Evolutionary conservation across 1,140 invertebrate species (phyloP), one percentile per base, ranked within the genome.

Genomic region (Psilanteris sp.): DNA sequence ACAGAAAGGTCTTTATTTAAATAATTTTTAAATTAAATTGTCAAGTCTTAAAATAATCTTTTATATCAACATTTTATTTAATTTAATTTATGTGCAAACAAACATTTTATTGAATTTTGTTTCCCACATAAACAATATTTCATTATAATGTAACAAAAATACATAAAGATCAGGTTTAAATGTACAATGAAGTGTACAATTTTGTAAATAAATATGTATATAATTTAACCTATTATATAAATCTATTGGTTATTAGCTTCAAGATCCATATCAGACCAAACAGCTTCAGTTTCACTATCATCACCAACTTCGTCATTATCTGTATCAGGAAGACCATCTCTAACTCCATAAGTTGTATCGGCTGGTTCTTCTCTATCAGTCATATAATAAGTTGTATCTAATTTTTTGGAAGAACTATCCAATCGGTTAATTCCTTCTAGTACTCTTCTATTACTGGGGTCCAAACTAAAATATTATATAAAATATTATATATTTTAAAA

Each of bases 401-500:
- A 67, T 81, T 90, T 90, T 26, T 86, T 83, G 0, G 87, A 86
- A 9, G 91, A 88, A 76, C 90, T 91, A 79, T 93, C 93, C 10
- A 94, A 85, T 44, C 91, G 85, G 81, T 93, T 92, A 80, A 93
- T 90, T 7, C 92, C 93, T 79, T 94, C 92, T 18, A 90, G 81
- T n/a, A 92, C 93, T 81, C 90, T 88, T 24, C 90, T 88, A 81
- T 94, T 94, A 31, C 86, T 90, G 7, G 93, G 93, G 84, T 94
- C 93, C 54, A 94, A 84, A 75, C 93, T 93, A 8, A 41, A 39
- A 26, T 29, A n/a, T 9, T 6, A 20, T 6, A 5, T 29, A 15
- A 44, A 13, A 10, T n/a, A n/a, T n/a, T n/a, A n/a, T n/a, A n/a
- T n/a, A n/a, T n/a, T n/a, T n/a, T n/a, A n/a, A n/a, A n/a, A n/a